Conservation (phyloP, 1,140 invertebrate genomes). For the Drosophila rhopaloa region DNA sequence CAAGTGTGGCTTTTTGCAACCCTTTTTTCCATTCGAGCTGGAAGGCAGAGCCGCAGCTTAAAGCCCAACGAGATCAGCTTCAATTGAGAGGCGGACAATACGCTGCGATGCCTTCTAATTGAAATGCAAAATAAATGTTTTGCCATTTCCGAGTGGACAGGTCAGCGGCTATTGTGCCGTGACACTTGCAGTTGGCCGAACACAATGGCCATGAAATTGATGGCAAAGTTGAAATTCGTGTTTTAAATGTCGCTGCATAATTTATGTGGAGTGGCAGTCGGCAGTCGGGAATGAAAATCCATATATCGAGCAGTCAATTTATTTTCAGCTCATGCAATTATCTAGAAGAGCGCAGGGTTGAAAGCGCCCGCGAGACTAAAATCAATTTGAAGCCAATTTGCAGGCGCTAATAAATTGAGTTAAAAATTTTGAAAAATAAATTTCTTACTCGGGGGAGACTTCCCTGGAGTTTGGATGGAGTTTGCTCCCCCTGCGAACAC, state of each 20-base stretch:
- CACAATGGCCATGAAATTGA: constrained; percentile 61
- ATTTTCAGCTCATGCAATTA: constrained; percentile 49
- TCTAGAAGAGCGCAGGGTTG: constrained; percentile 1
- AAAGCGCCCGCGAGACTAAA: constrained; percentile 30
- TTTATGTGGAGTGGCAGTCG: constrained; percentile 17
- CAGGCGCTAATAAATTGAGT: constrained; percentile 76
- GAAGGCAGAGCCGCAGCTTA: neutral
- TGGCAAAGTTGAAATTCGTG: constrained; percentile 63
- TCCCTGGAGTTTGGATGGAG: neutral
- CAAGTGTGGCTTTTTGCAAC: constrained; percentile 58
- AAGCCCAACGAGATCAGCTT: constrained; percentile 19
- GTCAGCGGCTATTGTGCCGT: constrained; percentile 26
- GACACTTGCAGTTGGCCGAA: constrained; percentile 49
- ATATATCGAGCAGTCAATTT: constrained; percentile 60
- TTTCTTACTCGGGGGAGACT: constrained; percentile 37
- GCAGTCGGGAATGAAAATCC: constrained; percentile 34
- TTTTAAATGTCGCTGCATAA: constrained; percentile 69
- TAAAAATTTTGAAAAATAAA: constrained; percentile 70
- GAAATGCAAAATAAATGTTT: constrained; percentile 66
- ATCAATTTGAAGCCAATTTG: constrained; percentile 78
- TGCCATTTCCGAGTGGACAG: constrained; percentile 69
- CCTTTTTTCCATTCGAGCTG: constrained; percentile 5
- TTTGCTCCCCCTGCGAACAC: neutral
- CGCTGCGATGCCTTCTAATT: constrained; percentile 17
- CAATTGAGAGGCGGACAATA: constrained; percentile 31